Conservation (phyloP, 2,888 invertebrate genomes). For the Caenorhabditis sp. region DNA sequence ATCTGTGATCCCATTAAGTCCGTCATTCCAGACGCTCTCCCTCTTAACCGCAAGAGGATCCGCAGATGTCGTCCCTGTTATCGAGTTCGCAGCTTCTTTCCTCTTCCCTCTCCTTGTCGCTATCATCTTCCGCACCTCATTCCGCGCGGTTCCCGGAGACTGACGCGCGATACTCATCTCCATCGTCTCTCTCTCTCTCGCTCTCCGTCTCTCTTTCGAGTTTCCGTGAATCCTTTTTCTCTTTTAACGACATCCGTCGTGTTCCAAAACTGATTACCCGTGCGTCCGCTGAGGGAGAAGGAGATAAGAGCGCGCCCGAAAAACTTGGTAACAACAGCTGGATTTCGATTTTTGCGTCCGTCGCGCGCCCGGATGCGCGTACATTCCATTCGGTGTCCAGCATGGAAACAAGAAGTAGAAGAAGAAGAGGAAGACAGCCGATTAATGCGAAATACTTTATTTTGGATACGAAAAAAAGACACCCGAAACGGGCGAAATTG, state of each 20-base stretch:
- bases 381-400: constrained; percentile 28
- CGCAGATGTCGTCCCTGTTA: constrained; percentile 1
- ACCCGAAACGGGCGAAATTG: constrained; percentile 61
- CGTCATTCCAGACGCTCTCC: not conserved
- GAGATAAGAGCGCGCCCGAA: not conserved
- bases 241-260: constrained; percentile 35
- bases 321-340: constrained; percentile 53
- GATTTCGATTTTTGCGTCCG: constrained; percentile 47
- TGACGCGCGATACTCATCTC: constrained; percentile 39
- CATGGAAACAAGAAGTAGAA: not conserved
- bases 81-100: constrained; percentile 17
- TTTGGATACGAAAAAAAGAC: constrained; percentile 46
- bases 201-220: constrained; percentile 23
- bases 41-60: not conserved
- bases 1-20: not conserved
- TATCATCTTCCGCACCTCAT: constrained; percentile 32
- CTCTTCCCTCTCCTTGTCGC: no score
- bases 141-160: constrained; percentile 39
- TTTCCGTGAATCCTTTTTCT: constrained; percentile 14
- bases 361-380: constrained; percentile 33
- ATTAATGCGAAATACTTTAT: constrained; percentile 54
- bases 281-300: constrained; percentile 16
- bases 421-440: not conserved
- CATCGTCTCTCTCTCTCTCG: constrained; percentile 16
- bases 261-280: constrained; percentile 51